Evolutionary conservation across 2,113 vertebrate species (phyloP).

Genomic region (Sprattus sprattus): DNA sequence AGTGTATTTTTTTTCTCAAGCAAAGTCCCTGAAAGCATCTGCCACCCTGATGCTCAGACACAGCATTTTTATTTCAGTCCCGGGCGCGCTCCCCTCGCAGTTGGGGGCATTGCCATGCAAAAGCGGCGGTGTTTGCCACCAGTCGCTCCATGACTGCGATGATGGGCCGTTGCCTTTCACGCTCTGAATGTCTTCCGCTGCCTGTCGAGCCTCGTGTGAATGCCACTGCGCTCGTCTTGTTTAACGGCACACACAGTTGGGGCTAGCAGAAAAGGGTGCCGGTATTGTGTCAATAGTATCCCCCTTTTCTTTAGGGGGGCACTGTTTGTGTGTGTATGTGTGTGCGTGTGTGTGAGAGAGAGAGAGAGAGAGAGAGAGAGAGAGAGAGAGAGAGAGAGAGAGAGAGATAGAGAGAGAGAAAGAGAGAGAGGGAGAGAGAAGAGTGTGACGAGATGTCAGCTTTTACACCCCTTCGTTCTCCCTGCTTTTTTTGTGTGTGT

Average conservation of each 20-base stretch:
- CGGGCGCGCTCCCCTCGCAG: background rate
- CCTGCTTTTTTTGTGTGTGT: slow-evolving; percentile 33
- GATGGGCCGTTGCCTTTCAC: background rate
- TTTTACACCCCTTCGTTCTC: slow-evolving; percentile 35
- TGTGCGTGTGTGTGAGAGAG: slow-evolving; percentile 13
- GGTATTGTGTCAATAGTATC: slow-evolving; percentile 13
- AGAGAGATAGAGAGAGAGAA: slow-evolving; percentile 18
- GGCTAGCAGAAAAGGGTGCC: background rate
- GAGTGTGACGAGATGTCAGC: slow-evolving; percentile 14
- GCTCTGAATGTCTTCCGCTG: background rate
- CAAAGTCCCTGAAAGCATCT: background rate
- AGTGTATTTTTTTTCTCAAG: background rate
- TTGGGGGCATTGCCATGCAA: background rate
- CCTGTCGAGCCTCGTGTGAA: slow-evolving; percentile 66
- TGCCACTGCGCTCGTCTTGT: background rate
- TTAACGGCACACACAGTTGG: background rate
- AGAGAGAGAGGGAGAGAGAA: background rate
- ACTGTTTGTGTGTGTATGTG: slow-evolving; percentile 1
- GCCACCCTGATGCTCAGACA: background rate
- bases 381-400: background rate
- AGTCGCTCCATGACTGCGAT: background rate
- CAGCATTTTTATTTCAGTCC: background rate
- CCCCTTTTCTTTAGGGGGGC: background rate
- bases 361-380: slow-evolving; percentile 21
- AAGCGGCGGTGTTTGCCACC: background rate